Conservation (phyloP, 2,888 invertebrate genomes). For the Sinotaia quadrata region DNA sequence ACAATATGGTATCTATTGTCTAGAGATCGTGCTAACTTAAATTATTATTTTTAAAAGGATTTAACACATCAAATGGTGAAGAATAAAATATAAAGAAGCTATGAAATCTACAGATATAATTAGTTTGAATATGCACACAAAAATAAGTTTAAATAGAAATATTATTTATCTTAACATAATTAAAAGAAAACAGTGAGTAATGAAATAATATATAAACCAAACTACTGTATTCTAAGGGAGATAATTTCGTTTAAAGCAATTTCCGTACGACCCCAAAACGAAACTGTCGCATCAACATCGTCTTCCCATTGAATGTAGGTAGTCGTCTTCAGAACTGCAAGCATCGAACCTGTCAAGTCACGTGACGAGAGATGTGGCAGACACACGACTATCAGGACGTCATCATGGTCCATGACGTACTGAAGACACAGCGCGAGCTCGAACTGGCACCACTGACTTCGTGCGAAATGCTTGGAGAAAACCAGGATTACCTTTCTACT, state of each 20-base stretch:
- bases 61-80: too few species aligned
- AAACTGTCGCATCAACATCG: not conserved
- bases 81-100: too few species aligned
- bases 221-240: too few species aligned
- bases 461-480: slow-evolving; percentile 75
- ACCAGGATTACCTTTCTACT: slow-evolving; percentile 79
- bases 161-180: too few species aligned
- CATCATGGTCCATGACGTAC: slow-evolving; percentile 21
- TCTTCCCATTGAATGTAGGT: slow-evolving; percentile 72
- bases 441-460: slow-evolving; percentile 49
- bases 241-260: not conserved
- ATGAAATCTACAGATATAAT: too few species aligned
- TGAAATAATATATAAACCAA: too few species aligned
- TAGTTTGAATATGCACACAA: too few species aligned
- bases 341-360: slow-evolving; percentile 78
- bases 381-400: slow-evolving; percentile 76
- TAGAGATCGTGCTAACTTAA: too few species aligned
- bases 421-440: slow-evolving; percentile 36
- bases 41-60: too few species aligned
- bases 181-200: too few species aligned
- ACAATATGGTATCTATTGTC: too few species aligned
- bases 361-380: slow-evolving; percentile 79
- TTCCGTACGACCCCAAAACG: slow-evolving; percentile 3
- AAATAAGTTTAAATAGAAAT: too few species aligned
- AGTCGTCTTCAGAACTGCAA: slow-evolving; percentile 80